A percentile compares a stretch with the other conserved stretches of the same genome.
phyloP scores from a whole-genome alignment of 1,140 invertebrate genomes.

The Brachionus paranguensis region DNA sequence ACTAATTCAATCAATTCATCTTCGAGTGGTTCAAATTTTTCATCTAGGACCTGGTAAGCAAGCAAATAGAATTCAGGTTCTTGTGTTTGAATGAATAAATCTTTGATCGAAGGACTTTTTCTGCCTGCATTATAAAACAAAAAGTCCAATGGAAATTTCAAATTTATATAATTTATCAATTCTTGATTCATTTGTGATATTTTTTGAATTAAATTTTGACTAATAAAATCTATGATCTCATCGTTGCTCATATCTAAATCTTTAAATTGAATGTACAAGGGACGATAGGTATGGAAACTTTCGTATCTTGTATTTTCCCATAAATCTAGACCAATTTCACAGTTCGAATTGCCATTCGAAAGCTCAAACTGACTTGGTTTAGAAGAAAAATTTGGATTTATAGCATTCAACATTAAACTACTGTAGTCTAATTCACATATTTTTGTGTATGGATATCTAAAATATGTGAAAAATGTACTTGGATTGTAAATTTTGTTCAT shows the following conservation, averaged over 20 bases:
- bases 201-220: neutral
- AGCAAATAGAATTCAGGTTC: neutral
- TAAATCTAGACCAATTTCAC: neutral
- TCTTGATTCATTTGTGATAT: neutral
- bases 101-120: neutral
- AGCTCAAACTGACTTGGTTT: neutral
- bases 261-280: neutral
- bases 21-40: neutral
- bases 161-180: neutral
- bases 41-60: neutral
- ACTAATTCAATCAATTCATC: neutral
- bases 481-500: neutral
- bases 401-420: neutral
- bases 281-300: neutral
- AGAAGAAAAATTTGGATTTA: neutral
- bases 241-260: neutral
- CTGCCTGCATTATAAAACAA: neutral
- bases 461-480: neutral
- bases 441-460: neutral
- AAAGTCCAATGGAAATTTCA: constrained; percentile 1
- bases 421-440: neutral
- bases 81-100: neutral
- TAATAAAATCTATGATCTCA: neutral
- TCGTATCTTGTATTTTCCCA: neutral
- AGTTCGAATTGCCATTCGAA: neutral